Evolutionary conservation across 1,140 invertebrate genomes (phyloP), one percentile per base, ranked within the genome.

Genomic region (Eubasilissa regina): DNA sequence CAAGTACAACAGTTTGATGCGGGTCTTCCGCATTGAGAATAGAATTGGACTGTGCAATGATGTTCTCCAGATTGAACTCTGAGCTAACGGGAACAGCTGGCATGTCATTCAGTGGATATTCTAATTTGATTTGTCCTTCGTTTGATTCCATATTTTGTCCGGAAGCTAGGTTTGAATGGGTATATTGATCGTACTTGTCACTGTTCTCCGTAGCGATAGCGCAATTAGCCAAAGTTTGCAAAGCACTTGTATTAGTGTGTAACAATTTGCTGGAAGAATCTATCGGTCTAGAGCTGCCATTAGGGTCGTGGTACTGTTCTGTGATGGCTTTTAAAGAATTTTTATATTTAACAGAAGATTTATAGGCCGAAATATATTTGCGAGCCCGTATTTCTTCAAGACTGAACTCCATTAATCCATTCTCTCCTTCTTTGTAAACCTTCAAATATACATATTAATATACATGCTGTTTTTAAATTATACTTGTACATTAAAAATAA

Each of bases 301-400:
- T n/a, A n/a, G 12, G 4, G 7, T 60, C 56, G 12, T 19, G 15
- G 25, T 19, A 60, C 19, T 1, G 56, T 66, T 66, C 62, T n/a
- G 62, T n/a, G 43, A 66, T 43, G 25, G 62, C 62, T n/a, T 48
- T 53, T 13, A 19, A 6, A 51, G 13, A 11, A 10, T 72, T 72
- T 58, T 70, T 68, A 13, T 45, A 78, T 10, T 19, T 53, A 17
- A 44, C 21, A 15, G 47, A 55, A 8, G 47, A 56, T 58, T 78
- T 78, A 17, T 78, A 70, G 17, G 51, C 44, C 9, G 53, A 68
- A 7, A 79, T 19, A 58, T 81, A 87, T 75, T 75, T 72, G 19
- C 87, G 86, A 73, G 91, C 89, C 84, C 89, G 89, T 75, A 93
- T 91, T 88, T 94, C 92, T 86, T 94, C 93, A 87, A 93, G 89